These are phyloP conservation scores for Rhorus exstirpatorius DNA, from an alignment of 2,888 invertebrate species.

Conservation along the genomic window DNA sequence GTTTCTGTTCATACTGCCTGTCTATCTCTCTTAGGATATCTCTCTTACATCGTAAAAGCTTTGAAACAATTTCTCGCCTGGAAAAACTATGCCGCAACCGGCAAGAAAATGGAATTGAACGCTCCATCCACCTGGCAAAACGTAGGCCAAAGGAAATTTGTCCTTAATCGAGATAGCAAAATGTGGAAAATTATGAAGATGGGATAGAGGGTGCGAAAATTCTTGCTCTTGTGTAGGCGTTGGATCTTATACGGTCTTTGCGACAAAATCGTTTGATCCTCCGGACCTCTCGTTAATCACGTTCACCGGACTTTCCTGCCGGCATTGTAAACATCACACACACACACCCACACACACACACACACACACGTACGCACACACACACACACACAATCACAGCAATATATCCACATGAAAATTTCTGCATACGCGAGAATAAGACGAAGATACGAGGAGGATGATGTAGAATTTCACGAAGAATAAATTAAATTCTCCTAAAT, in stretches of 20 bases:
- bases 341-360: not conserved
- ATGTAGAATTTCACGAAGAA: not conserved
- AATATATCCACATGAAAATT: not conserved
- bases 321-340: constrained; percentile 25
- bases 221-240: not conserved
- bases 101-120: constrained; percentile 41
- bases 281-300: constrained; percentile 64
- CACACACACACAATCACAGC: no score
- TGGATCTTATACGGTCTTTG: constrained; percentile 31
- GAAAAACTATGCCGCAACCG: constrained; percentile 20
- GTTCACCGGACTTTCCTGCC: constrained; percentile 44
- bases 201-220: not conserved
- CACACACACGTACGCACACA: not conserved
- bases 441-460: not conserved
- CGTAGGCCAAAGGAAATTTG: constrained; percentile 21
- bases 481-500: not conserved
- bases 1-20: not conserved
- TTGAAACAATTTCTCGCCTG: constrained; percentile 30
- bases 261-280: constrained; percentile 64
- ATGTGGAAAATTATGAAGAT: constrained; percentile 20
- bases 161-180: not conserved
- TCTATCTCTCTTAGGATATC: not conserved
- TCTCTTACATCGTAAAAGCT: constrained; percentile 43
- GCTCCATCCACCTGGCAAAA: constrained; percentile 36
- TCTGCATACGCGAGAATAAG: not conserved